These are phyloP conservation scores for Cydia strobilella DNA, from an alignment of 1,140 invertebrate genomes.

Conservation along the genomic window DNA sequence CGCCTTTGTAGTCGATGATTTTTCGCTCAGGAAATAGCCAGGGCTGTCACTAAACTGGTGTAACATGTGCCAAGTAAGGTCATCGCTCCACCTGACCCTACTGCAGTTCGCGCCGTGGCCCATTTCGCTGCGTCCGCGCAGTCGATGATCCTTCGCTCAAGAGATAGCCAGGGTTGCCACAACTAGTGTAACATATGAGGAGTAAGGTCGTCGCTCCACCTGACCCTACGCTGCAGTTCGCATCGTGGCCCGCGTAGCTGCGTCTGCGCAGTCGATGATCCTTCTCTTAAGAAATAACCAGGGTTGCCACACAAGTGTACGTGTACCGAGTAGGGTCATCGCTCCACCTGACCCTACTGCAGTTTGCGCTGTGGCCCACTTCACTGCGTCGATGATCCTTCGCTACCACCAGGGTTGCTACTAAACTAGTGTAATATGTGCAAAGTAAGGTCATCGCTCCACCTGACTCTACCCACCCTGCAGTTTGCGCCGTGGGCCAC, in stretches of 20 bases:
- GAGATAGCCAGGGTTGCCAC: background rate
- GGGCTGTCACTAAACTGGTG: background rate
- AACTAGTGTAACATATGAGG: too few relatives aligned
- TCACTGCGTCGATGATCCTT: conserved; percentile 16
- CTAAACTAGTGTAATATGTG: background rate
- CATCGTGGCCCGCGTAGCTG: background rate
- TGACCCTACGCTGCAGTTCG: conserved; percentile 1
- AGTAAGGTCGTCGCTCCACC: conserved; percentile 14
- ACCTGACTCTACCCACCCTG: background rate
- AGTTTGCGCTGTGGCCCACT: background rate
- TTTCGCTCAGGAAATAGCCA: background rate
- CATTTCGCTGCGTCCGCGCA: background rate
- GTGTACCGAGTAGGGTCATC: background rate
- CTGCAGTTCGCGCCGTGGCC: background rate
- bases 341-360: conserved; percentile 25
- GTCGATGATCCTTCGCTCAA: conserved; percentile 11
- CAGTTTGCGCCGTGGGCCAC: conserved; percentile 1
- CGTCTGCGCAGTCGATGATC: conserved; percentile 6
- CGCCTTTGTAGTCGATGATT: background rate
- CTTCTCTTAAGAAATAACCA: background rate
- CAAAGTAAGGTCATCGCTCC: background rate
- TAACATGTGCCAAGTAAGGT: background rate
- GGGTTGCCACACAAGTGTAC: background rate
- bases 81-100: conserved; percentile 13
- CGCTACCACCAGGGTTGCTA: background rate